Evolutionary conservation across 2,797 vertebrate species (phyloP), one percentile per base, ranked within the genome.

Genomic region (Avahi laniger): DNA sequence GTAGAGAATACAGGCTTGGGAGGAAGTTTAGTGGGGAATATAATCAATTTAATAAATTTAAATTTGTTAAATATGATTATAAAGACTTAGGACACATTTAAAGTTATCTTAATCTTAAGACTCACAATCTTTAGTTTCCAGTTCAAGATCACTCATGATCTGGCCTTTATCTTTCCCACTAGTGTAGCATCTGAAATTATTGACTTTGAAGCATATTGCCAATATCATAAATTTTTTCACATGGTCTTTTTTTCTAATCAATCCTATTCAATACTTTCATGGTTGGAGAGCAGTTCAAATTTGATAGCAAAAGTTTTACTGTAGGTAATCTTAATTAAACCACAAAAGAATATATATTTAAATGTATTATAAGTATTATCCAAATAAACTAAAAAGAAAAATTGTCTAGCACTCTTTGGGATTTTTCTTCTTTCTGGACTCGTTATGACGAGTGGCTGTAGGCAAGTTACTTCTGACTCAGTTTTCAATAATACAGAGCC

Each of bases 371-470:
- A 89, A 54, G 75, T 85, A 61, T 57, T 84, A 90, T 54, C 61
- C 38, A 89, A 95, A 97, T 96, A 91, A 96, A n/a, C 41, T 70
- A 54, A 52, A 96, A 96, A 67, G 67, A 61, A 52, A 43, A 85
- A 78, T 69, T 70, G 52, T 73, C 7, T 67, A 33, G 48, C n/a
- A 63, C 13, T 50, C 28, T n/a, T n/a, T 41, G 65, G 85, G 33
- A 35, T 75, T 89, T 91, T 91, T 92, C 59, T 38, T 33, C 52
- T 72, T 69, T 87, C 63, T 73, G 61, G 5, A 91, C 20, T 78
- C 91, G 43, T 93, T 93, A 78, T 83, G 93, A 76, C 43, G 20
- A 91, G 61, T 65, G 28, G 87, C 97, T 48, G 69, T 52, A 75
- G 92, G 92, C 50, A 63, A 90, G 72, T 7, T 61, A 38, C 59